Evolutionary conservation across 2,113 vertebrate genomes (phyloP).

Genomic region (Daphoenositta chrysoptera): DNA sequence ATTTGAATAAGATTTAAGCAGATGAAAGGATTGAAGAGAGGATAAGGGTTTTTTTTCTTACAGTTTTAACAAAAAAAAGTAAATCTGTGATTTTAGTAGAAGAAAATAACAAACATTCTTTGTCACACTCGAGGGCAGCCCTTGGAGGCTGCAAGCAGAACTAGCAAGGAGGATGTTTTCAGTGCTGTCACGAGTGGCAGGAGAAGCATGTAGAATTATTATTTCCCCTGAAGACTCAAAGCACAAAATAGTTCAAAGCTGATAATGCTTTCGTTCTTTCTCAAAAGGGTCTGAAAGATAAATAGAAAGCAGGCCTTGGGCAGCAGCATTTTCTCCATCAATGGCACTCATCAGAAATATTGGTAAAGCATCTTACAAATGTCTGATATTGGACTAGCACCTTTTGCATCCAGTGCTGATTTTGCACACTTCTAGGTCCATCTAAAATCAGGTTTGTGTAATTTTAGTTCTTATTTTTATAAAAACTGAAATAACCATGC

Average conservation of each 20-base stretch:
- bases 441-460: not conserved
- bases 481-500: not conserved
- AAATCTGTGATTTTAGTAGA: not conserved
- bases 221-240: not conserved
- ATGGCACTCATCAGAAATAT: not conserved
- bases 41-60: not conserved
- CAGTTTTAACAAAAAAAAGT: not conserved
- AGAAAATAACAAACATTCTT: not conserved
- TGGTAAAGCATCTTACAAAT: not conserved
- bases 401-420: not conserved
- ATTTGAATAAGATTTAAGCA: constrained; percentile 15
- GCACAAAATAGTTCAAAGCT: not conserved
- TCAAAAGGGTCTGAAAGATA: not conserved
- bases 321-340: not conserved
- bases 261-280: not conserved
- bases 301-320: not conserved
- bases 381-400: not conserved
- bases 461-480: not conserved
- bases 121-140: not conserved
- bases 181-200: not conserved
- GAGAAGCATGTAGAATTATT: not conserved
- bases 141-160: not conserved
- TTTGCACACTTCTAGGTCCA: not conserved
- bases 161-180: not conserved
- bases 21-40: not conserved